A percentile compares a stretch with the other conserved stretches of the same genome.
phyloP scores from a whole-genome alignment of 2,888 invertebrate genomes.

The Scaptomyza parva region DNA sequence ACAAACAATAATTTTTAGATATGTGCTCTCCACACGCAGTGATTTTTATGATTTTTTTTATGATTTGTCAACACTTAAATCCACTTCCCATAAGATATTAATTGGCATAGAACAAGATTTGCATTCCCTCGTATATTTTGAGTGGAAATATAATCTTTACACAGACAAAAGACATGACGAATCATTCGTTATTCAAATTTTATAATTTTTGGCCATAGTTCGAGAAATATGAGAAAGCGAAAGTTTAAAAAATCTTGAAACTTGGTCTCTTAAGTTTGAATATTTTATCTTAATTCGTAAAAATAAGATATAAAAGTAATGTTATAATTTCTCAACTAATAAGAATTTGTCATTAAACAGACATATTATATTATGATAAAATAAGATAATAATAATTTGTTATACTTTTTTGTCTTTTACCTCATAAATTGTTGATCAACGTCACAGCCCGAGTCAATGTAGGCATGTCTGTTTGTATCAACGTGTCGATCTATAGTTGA shows the following conservation, averaged over 20 bases:
- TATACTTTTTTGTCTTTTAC: too few relatives aligned
- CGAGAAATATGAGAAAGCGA: slow-evolving; percentile 27
- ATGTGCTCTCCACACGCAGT: slow-evolving; percentile 40
- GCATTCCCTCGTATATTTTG: slow-evolving; percentile 13
- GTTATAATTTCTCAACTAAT: too few relatives aligned
- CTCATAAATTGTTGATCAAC: too few relatives aligned
- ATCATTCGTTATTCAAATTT: slow-evolving; percentile 19
- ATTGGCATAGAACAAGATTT: slow-evolving; percentile 5
- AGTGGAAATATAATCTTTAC: background rate
- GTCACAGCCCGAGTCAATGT: too few relatives aligned
- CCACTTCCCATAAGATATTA: slow-evolving; percentile 28
- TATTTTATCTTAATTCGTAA: too few relatives aligned
- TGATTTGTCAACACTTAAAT: slow-evolving; percentile 47
- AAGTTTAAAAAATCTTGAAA: background rate
- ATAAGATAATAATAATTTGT: too few relatives aligned
- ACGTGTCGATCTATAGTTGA: too few relatives aligned
- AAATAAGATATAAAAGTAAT: too few relatives aligned
- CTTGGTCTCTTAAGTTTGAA: too few relatives aligned
- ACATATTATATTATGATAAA: too few relatives aligned
- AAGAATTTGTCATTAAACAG: too few relatives aligned
- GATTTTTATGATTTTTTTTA: slow-evolving; percentile 38
- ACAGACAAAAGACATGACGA: slow-evolving; percentile 29
- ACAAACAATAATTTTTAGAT: slow-evolving; percentile 60
- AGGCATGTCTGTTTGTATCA: too few relatives aligned
- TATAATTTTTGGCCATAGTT: slow-evolving; percentile 6